phyloP scores from a whole-genome alignment of 2,888 invertebrate genomes.

The Liodrosophila aerea region DNA sequence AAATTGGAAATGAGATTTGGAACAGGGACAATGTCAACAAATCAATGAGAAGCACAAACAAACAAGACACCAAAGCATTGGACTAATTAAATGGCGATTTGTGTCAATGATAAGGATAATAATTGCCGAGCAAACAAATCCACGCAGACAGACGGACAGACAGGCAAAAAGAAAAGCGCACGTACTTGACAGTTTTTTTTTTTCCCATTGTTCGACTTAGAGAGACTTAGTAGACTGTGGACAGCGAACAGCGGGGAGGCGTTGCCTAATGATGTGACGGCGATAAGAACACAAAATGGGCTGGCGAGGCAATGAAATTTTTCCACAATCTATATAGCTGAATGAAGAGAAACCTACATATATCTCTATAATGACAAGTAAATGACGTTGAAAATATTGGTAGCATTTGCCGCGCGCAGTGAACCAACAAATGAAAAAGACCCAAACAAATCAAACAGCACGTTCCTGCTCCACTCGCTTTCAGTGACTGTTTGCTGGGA shows the following conservation, averaged over 20 bases:
- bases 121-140: constrained; percentile 72
- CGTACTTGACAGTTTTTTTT: constrained; percentile 38
- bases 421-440: constrained; percentile 61
- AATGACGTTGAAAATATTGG: constrained; percentile 70
- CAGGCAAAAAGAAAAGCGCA: constrained; percentile 25
- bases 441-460: constrained; percentile 51
- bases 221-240: not conserved
- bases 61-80: constrained; percentile 57
- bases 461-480: constrained; percentile 14
- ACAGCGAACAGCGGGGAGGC: constrained; percentile 11
- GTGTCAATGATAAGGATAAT: constrained; percentile 78
- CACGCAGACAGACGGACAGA: constrained; percentile 16
- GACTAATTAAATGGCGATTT: constrained; percentile 79
- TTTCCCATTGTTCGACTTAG: constrained; percentile 21
- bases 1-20: not conserved
- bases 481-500: constrained; percentile 16
- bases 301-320: constrained; percentile 33
- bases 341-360: not conserved
- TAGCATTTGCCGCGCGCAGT: constrained; percentile 59
- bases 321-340: constrained; percentile 23
- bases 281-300: constrained; percentile 61
- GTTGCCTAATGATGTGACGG: constrained; percentile 64
- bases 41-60: constrained; percentile 67
- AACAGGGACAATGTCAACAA: constrained; percentile 66
- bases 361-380: constrained; percentile 56